Conservation (phyloP, 2,797 vertebrate species). For the Heliangelus exortis region DNA sequence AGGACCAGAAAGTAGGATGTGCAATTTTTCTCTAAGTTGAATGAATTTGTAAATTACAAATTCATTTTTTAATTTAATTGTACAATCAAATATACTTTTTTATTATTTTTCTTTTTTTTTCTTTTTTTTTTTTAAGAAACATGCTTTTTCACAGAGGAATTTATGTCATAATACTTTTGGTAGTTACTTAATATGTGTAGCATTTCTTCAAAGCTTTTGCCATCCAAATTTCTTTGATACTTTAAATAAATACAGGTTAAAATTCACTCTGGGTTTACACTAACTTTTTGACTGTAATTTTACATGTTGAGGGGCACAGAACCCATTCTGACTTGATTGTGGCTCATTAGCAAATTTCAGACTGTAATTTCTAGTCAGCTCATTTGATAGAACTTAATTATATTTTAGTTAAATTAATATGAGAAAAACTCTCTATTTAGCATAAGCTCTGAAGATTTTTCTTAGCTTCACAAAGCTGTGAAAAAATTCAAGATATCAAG, state of each 20-base stretch:
- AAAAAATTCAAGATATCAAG: not conserved
- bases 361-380: not conserved
- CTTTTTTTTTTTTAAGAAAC: not conserved
- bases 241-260: not conserved
- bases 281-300: not conserved
- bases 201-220: not conserved
- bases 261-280: not conserved
- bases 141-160: rapidly evolving
- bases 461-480: not conserved
- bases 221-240: not conserved
- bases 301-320: not conserved
- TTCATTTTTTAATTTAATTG: not conserved
- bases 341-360: not conserved
- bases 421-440: not conserved
- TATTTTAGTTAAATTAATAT: conserved; percentile 14
- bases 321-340: not conserved
- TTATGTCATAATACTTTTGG: not conserved
- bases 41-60: not conserved
- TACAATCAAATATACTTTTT: no score
- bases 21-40: not conserved
- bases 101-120: no score
- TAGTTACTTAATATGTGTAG: not conserved
- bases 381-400: not conserved
- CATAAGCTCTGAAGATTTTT: not conserved
- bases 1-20: not conserved